phyloP scores from a whole-genome alignment of 2,888 invertebrate species.

The Drosophila flavopinicola region DNA sequence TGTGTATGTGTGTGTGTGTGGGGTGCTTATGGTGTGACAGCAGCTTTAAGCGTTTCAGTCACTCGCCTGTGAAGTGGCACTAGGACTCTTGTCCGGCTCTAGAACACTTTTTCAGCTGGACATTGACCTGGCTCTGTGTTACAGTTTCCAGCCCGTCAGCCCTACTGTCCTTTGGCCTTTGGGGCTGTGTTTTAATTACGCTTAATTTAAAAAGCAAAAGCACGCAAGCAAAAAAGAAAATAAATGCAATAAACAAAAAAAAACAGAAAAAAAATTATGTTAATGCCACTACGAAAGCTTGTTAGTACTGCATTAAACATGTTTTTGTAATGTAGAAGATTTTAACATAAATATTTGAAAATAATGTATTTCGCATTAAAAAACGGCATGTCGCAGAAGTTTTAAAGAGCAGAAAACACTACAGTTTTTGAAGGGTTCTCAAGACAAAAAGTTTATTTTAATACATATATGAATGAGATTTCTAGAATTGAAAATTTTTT shows the following conservation, averaged over 20 bases:
- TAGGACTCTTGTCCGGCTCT: constrained; percentile 28
- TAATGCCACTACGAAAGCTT: constrained; percentile 41
- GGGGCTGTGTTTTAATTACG: constrained; percentile 32
- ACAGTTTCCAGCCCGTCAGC: constrained; percentile 3
- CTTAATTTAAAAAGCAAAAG: constrained; percentile 42
- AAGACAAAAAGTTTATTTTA: background rate
- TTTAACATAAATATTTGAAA: constrained; percentile 21
- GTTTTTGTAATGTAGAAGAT: constrained; percentile 19
- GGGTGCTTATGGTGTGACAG: constrained; percentile 47
- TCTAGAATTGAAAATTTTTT: too few relatives aligned
- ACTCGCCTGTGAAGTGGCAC: constrained; percentile 42
- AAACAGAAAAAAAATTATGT: constrained; percentile 16
- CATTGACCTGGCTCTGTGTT: constrained; percentile 33
- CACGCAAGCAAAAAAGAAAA: constrained; percentile 5
- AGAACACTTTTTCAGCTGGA: constrained; percentile 31
- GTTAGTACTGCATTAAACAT: constrained; percentile 41
- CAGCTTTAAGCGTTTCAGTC: constrained; percentile 57
- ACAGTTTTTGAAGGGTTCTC: too few relatives aligned
- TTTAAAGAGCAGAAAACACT: too few relatives aligned
- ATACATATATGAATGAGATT: too few relatives aligned
- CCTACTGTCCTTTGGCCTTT: constrained; percentile 6
- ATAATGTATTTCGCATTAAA: background rate
- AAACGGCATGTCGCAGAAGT: background rate
- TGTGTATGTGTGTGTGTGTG: background rate
- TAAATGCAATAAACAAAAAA: constrained; percentile 1